These are phyloP conservation scores for Notodonta dromedarius DNA, from an alignment of 2,888 invertebrate genomes.

Conservation along the genomic window DNA sequence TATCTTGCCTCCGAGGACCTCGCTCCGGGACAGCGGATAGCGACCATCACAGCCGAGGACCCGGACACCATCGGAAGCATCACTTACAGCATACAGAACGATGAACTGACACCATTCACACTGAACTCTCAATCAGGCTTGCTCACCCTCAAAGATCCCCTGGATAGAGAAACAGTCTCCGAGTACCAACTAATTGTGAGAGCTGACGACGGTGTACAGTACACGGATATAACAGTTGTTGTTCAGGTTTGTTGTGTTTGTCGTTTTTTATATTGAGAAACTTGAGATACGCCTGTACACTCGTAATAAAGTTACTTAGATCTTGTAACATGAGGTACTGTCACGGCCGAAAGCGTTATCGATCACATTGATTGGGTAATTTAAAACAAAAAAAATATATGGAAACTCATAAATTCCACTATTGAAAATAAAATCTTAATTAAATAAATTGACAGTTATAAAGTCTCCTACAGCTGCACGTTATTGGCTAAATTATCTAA, in stretches of 20 bases:
- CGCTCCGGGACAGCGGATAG: conserved; percentile 91
- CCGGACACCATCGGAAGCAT: conserved; percentile 93
- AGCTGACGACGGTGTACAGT: conserved; percentile 95
- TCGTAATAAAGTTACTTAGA: conserved; percentile 25
- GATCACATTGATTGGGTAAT: neutral
- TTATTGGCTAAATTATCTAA: no score
- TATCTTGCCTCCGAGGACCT: conserved; percentile 94
- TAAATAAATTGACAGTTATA: neutral
- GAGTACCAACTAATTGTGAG: conserved; percentile 91
- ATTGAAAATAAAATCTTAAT: no score
- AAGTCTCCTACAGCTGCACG: neutral
- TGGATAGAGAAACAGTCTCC: conserved; percentile 93
- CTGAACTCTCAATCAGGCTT: conserved; percentile 89
- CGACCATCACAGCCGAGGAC: conserved; percentile 91
- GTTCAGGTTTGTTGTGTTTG: conserved; percentile 87
- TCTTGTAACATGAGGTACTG: conserved; percentile 28
- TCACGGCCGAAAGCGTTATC: conserved; percentile 21
- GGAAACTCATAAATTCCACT: no score
- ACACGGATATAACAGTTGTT: conserved; percentile 90
- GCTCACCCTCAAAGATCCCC: conserved; percentile 89
- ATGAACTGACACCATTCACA: conserved; percentile 87
- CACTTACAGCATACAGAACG: conserved; percentile 88
- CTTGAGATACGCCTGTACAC: conserved; percentile 19
- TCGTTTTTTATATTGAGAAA: conserved; percentile 27
- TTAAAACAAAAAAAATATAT: neutral